A percentile compares a stretch with the other conserved stretches of the same genome.
phyloP scores from a whole-genome alignment of 2,113 vertebrate species.

The Ramphastos sulfuratus region DNA sequence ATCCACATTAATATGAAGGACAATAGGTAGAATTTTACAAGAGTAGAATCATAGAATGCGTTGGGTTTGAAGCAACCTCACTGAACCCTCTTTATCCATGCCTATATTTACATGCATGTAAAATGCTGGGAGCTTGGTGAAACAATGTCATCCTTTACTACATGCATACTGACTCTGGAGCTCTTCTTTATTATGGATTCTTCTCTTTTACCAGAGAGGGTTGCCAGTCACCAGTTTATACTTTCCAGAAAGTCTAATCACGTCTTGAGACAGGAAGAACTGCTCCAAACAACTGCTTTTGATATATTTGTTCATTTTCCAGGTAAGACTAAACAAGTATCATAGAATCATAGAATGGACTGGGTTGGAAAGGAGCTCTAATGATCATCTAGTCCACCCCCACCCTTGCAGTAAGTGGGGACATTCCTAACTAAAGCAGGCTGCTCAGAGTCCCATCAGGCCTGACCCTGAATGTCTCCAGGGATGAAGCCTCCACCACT shows the following conservation, averaged over 20 bases:
- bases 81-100: neutral
- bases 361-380: no score
- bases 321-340: neutral
- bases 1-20: neutral
- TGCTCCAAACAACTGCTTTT: neutral
- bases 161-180: neutral
- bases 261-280: neutral
- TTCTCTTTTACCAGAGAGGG: neutral
- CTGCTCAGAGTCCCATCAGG: no score
- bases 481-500: no score
- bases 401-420: no score
- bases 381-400: no score
- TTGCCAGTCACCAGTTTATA: neutral
- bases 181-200: neutral
- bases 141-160: neutral
- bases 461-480: no score
- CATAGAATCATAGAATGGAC: no score
- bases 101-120: neutral
- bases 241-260: neutral
- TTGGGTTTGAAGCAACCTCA: no score
- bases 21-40: neutral
- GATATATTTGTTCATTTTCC: neutral
- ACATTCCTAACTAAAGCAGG: no score
- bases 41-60: neutral
- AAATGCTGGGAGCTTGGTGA: neutral